Conservation (phyloP, 2,797 vertebrate genomes). For the Tokudaia muenninki region DNA sequence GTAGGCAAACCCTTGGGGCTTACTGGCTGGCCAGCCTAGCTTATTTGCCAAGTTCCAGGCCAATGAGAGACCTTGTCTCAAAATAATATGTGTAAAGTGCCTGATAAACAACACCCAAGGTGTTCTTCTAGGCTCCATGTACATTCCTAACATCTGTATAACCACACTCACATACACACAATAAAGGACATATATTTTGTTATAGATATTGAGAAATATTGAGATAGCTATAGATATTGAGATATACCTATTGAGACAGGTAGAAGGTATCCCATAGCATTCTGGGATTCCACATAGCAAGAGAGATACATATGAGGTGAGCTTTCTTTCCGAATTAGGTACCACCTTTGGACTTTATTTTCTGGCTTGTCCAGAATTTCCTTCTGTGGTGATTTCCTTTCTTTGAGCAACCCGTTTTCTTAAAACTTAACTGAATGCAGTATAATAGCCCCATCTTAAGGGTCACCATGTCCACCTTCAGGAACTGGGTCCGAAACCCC, state of each 20-base stretch:
- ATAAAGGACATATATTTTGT: not conserved
- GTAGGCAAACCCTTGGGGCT: not conserved
- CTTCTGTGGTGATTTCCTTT: not conserved
- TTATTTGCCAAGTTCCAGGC: not conserved
- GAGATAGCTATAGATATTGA: not conserved
- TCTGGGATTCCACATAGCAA: not conserved
- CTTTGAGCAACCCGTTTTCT: not conserved
- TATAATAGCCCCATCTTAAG: not conserved
- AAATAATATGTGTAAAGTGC: not conserved
- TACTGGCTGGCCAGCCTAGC: not conserved
- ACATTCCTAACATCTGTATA: not conserved
- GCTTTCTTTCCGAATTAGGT: constrained; percentile 18
- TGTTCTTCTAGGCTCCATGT: not conserved
- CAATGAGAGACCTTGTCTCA: not conserved
- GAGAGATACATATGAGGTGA: not conserved
- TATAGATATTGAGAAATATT: not conserved
- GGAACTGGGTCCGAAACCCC: not conserved
- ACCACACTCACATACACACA: not conserved
- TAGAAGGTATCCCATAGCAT: not conserved
- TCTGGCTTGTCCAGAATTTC: not conserved
- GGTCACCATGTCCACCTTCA: not conserved
- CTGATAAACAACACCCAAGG: not conserved
- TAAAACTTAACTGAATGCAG: not conserved
- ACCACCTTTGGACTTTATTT: not conserved
- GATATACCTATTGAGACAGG: too few relatives aligned